A percentile compares a stretch with the other conserved stretches of the same genome.
These are phyloP conservation scores for Stichodactyla helianthus DNA, from an alignment of 64 coral and sea anemone genomes.

Conservation along the genomic window DNA sequence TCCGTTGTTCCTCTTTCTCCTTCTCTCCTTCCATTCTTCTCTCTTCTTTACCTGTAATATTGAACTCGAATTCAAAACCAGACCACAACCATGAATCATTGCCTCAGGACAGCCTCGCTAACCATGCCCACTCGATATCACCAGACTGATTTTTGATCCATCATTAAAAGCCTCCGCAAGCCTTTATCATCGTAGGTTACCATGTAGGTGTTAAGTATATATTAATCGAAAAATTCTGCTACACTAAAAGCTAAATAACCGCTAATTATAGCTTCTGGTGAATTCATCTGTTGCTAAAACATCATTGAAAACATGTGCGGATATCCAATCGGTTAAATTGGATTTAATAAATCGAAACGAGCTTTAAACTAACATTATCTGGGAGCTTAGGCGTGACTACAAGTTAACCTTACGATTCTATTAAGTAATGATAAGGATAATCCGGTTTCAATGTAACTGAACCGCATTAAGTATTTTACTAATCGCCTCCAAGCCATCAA, in stretches of 20 bases:
- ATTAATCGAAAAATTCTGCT: neutral
- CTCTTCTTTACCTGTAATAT: too few relatives aligned
- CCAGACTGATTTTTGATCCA: neutral
- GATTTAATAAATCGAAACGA: neutral
- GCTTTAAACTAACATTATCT: neutral
- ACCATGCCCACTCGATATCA: too few relatives aligned
- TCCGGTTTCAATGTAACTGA: too few relatives aligned
- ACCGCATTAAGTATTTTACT: too few relatives aligned
- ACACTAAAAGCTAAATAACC: neutral
- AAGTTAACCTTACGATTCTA: too few relatives aligned
- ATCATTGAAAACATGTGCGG: neutral
- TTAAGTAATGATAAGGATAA: too few relatives aligned
- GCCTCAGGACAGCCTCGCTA: neutral
- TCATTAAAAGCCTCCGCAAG: neutral
- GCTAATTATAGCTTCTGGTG: neutral
- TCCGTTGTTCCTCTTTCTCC: too few relatives aligned
- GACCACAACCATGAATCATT: too few relatives aligned
- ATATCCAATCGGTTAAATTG: neutral
- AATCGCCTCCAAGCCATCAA: too few relatives aligned
- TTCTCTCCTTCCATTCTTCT: too few relatives aligned
- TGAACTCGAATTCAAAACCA: too few relatives aligned
- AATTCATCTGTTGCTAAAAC: neutral
- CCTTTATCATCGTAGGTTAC: neutral
- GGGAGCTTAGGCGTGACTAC: too few relatives aligned
- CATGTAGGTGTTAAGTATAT: neutral